Evolutionary conservation across 2,113 vertebrate species (phyloP).

Genomic region (Hydropotes inermis): DNA sequence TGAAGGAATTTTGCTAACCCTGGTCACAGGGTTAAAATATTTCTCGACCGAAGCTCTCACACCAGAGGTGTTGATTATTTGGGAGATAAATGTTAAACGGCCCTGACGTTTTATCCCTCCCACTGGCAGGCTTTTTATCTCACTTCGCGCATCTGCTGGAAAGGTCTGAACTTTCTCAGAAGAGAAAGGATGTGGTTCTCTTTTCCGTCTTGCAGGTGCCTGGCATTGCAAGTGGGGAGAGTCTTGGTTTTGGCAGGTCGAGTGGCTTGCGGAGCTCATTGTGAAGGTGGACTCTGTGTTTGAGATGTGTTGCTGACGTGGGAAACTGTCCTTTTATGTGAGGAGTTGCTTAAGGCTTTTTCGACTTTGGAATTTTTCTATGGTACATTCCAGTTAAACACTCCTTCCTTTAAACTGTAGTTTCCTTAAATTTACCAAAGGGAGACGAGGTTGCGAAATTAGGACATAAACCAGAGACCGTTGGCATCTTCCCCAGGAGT

Average conservation of each 20-base stretch:
- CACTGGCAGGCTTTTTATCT: not conserved
- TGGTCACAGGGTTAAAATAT: not conserved
- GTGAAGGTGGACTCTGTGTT: not conserved
- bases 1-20: not conserved
- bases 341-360: not conserved
- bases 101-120: not conserved
- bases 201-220: not conserved
- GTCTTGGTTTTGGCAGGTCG: not conserved
- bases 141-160: not conserved
- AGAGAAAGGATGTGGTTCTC: not conserved
- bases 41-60: not conserved
- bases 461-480: constrained; percentile 20
- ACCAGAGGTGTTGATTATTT: not conserved
- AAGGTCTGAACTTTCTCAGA: not conserved
- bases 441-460: not conserved
- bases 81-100: not conserved
- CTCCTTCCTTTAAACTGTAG: constrained; percentile 6
- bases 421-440: constrained; percentile 6
- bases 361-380: not conserved
- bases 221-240: not conserved
- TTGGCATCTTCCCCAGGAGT: not conserved
- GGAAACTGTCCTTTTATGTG: not conserved
- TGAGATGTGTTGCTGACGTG: constrained; percentile 17
- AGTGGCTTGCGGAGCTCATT: not conserved
- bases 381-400: not conserved